Base-by-base conservation (phyloP, 2,797 vertebrate genomes). In the Spea hammondii region DNA sequence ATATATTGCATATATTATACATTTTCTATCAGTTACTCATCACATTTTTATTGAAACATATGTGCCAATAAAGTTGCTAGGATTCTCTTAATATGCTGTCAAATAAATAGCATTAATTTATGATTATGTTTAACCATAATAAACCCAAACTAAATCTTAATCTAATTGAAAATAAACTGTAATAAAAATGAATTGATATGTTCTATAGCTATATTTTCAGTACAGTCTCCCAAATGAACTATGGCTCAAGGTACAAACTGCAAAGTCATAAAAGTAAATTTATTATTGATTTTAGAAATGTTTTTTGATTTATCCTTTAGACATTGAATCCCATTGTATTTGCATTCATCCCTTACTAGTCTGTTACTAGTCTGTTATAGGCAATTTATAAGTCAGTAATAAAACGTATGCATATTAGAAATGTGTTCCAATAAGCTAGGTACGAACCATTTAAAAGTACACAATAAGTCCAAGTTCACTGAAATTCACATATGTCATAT, bases 161-260 rank as follows among this genome's bases (percentile, higher is more conserved):
- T 81, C 69, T 81, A 77, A 81, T 62, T 72, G 54, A 70, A 72
- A 72, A 67, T 72, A 73, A 67, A 60, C 44, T 32, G 64, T 46
- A 67, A 77, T 80, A 80, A 81, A 81, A 69, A 80, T 12, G 77
- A 81, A 81, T 81, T 81, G 64, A 66, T 80, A 76, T 72, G 60
- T 72, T 51, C 62, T 62, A 59, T 8, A 57, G 64, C 57, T 65
- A 76, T 47, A 76, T 59, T 80, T 80, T 76, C 79, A 76, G 66
- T 70, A 76, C 46, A 60, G 70, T 76, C 59, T 74, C 62, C 76
- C 17, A 71, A 64, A 76, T 66, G 73, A 76, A 76, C 60, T 80
- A 65, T 80, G 70, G 57, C 59, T 50, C 72, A 54, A 11, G 66
- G 71, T 67, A 70, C 60, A 17, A 67, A 50, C 66, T 71, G 60